These are phyloP conservation scores for Serranus cabrilla DNA, from an alignment of 2,797 vertebrate genomes.

Conservation along the genomic window DNA sequence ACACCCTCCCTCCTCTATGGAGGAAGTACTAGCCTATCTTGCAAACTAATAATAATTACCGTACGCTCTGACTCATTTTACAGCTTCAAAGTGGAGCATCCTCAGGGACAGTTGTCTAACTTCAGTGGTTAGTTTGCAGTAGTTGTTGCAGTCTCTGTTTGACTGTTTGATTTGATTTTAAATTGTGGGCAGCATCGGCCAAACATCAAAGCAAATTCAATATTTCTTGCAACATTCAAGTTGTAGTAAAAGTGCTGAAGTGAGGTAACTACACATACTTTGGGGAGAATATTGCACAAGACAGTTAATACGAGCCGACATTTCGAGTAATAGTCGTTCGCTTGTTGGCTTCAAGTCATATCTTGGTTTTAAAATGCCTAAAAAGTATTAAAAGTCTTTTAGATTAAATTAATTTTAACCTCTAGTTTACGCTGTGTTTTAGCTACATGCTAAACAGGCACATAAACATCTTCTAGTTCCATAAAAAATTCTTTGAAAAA, in stretches of 20 bases:
- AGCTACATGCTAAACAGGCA: too few species aligned
- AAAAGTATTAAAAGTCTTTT: too few species aligned
- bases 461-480: too few species aligned
- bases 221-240: slow-evolving; percentile 21
- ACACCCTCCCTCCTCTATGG: background rate
- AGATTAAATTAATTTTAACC: too few species aligned
- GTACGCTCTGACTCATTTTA: background rate
- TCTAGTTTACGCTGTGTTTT: too few species aligned
- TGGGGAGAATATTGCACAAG: slow-evolving; percentile 11
- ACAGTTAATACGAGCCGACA: background rate
- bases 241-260: slow-evolving; percentile 17
- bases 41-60: slow-evolving; percentile 22
- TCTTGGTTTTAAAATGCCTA: too few species aligned
- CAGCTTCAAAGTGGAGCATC: slow-evolving; percentile 46
- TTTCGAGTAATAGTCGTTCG: too few species aligned
- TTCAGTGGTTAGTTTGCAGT: slow-evolving; percentile 16
- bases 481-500: background rate
- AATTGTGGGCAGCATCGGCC: background rate
- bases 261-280: slow-evolving; percentile 1
- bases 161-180: slow-evolving; percentile 4
- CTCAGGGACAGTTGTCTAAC: slow-evolving; percentile 13
- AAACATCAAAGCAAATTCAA: slow-evolving; percentile 30
- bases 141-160: slow-evolving; percentile 16
- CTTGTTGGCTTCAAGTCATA: too few species aligned
- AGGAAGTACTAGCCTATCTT: slow-evolving; percentile 5